These are phyloP conservation scores for Oligia strigilis DNA, from an alignment of 2,888 invertebrate species.

Conservation along the genomic window DNA sequence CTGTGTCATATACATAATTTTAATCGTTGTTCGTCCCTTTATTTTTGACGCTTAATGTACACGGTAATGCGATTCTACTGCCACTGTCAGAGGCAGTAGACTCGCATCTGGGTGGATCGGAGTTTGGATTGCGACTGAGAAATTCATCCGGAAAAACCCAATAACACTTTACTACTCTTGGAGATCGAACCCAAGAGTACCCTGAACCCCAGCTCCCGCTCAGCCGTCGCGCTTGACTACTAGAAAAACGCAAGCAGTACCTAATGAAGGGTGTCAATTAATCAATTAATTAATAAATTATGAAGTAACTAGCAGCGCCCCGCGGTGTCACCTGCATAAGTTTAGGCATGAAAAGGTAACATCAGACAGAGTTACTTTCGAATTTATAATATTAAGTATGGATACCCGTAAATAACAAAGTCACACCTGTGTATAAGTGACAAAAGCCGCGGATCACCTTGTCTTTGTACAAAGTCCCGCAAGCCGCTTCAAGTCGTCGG, in stretches of 20 bases:
- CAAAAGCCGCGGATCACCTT: constrained; percentile 37
- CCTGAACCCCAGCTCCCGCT: background rate
- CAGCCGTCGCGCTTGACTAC: background rate
- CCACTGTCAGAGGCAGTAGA: background rate
- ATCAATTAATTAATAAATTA: background rate
- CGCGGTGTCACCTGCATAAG: too few species aligned
- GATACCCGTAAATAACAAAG: background rate
- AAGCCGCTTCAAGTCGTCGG: constrained; percentile 20
- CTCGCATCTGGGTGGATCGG: background rate
- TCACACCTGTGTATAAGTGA: constrained; percentile 35
- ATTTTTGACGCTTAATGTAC: background rate
- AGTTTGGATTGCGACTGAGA: background rate
- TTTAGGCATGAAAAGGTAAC: too few species aligned
- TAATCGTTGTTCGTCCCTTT: background rate
- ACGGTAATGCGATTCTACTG: background rate
- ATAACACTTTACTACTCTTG: background rate
- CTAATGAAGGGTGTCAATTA: background rate
- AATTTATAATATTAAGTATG: too few species aligned
- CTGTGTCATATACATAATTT: background rate
- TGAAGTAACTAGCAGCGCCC: background rate
- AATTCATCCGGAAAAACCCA: background rate
- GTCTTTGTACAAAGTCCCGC: constrained; percentile 25
- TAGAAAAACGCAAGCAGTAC: background rate
- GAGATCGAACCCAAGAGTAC: background rate
- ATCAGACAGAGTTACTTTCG: too few species aligned